A percentile compares a stretch with the other conserved stretches of the same genome.
Conservation (phyloP, 2,797 vertebrate species). For the Centroberyx gerrardi region DNA sequence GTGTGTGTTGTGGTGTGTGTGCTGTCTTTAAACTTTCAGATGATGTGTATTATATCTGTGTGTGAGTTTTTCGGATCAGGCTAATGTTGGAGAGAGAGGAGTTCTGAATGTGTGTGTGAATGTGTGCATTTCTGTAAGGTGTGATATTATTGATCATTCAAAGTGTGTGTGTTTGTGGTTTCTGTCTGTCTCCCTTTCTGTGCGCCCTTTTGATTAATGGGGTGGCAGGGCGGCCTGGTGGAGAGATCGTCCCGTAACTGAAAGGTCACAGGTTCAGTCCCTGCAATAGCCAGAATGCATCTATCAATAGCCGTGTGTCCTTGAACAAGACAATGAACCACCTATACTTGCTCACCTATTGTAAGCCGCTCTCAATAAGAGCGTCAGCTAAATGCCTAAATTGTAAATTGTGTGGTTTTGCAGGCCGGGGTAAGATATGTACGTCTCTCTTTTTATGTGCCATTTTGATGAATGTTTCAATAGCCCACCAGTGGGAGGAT, state of each 20-base stretch:
- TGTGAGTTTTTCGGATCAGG: no score
- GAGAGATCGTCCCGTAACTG: constrained; percentile 13
- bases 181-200: not conserved
- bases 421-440: constrained; percentile 25
- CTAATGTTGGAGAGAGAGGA: no score
- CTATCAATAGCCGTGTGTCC: constrained; percentile 19
- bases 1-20: no score
- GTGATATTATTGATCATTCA: constrained; percentile 9
- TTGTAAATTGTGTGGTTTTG: constrained; percentile 23
- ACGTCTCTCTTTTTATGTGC: constrained; percentile 19
- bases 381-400: constrained; percentile 10
- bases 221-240: not conserved
- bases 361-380: constrained; percentile 19
- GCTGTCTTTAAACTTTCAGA: no score
- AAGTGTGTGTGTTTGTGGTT: not conserved
- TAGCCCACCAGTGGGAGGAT: constrained; percentile 44
- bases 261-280: constrained; percentile 23
- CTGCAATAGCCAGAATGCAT: not conserved
- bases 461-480: constrained; percentile 71
- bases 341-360: not conserved
- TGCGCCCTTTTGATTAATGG: constrained; percentile 24
- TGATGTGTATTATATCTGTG: no score
- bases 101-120: not conserved
- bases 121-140: not conserved
- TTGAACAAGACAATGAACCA: constrained; percentile 20